Base-by-base conservation (phyloP, 2,113 vertebrate genomes). In the Corapipo altera region DNA sequence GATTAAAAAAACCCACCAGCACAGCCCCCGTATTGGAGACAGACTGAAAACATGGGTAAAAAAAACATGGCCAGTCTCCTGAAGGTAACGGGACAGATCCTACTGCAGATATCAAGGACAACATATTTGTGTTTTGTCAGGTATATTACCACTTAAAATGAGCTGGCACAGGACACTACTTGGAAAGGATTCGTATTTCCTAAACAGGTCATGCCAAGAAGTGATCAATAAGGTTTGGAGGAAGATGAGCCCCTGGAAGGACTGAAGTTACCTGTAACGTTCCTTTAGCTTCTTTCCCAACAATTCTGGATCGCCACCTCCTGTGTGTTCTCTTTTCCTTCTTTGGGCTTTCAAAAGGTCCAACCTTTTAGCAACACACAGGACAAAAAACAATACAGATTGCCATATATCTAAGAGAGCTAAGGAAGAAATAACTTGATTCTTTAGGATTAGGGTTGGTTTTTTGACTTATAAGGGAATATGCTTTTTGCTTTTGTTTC, bases 261-360 rank as follows among this genome's bases (percentile, higher is more conserved):
- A 61, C 30, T n/a, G 48, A 51, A 69, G 35, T 91, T 98, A 99
- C 99, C 99, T 99, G 99, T 94, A 99, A 97, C 14, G 96, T 99
- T 96, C 98, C 98, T 98, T 99, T 99, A 95, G 98, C 94, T 83
- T 99, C 99, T 98, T 99, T 99, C 95, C 98, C 98, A 95, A 98
- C 98, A 97, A 98, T 98, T 97, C 99, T 99, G 94, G 98, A 96
- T 69, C 98, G 97, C 99, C 99, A 99, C 92, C 99, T 99, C 89
- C 98, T 99, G 74, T 98, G 98, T 48, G 98, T 93, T 96, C 99
- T 98, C 96, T 99, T 99, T 89, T 99, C 99, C 95, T 99, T 99
- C 97, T 99, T 99, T 49, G 99, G 99, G 96, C 99, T 99, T 98
- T 99, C 99, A 96, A 99, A 99, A 76, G 98, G 94, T 90, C 98